Conservation (phyloP, 37 sponge, comb jelly and placozoan genomes). For the Beroe forskalii region DNA sequence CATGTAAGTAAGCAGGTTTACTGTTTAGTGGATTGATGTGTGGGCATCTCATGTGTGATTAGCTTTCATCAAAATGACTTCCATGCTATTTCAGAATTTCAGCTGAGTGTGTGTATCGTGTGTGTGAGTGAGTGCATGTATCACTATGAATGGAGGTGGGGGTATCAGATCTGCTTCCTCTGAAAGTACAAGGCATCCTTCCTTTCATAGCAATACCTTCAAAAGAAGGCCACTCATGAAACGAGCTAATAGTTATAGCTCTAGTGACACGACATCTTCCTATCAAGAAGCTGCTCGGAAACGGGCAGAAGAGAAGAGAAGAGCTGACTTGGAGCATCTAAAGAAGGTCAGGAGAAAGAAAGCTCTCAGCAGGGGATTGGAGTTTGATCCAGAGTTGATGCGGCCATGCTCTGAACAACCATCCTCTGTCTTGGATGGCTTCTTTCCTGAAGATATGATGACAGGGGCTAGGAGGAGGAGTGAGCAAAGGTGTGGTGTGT, state of each 20-base stretch:
- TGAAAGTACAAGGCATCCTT: background rate
- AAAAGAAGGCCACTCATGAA: background rate
- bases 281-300: background rate
- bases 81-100: background rate
- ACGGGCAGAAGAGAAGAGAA: slow-evolving; percentile 14
- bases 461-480: background rate
- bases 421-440: background rate
- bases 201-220: slow-evolving; percentile 6
- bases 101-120: no score
- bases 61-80: background rate
- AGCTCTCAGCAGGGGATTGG: background rate
- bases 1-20: no score
- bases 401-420: background rate
- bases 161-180: background rate
- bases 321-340: background rate
- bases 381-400: slow-evolving; percentile 30
- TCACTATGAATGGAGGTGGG: background rate
- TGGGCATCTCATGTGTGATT: no score
- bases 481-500: background rate
- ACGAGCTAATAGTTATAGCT: slow-evolving; percentile 4
- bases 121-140: background rate
- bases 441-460: background rate
- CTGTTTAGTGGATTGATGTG: no score
- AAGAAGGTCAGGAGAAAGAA: background rate
- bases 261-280: background rate